Base-by-base conservation (phyloP, 2,888 invertebrate genomes). In the Dicyrtoma fusca region DNA sequence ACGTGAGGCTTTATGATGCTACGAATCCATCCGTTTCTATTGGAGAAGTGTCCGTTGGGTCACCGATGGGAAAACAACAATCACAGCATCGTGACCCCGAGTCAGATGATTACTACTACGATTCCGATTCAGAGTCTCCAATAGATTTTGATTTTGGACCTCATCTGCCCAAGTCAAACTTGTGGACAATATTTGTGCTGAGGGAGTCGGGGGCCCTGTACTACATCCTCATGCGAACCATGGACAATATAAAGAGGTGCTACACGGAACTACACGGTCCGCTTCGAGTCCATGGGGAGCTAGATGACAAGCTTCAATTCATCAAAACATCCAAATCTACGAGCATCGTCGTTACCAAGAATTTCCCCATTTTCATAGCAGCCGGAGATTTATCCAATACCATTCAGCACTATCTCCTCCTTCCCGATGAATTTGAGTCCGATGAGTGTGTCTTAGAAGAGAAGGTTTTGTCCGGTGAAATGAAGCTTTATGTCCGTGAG, bases 101-200 rank as follows among this genome's bases (percentile, higher is more conserved):
- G 49, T 17, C 49, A 17, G n/a, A 17, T 49, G n/a, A 69, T n/a
- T n/a, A n/a, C 62, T 55, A 69, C 19, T 63, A 71, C 3, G 73
- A 74, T 17, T 44, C 69, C 21, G 71, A 77, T 34, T 71, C 69
- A 25, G 74, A 77, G 68, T 70, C 72, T 53, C 75, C 75, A 8
- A 71, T 72, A 0, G 77, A 78, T 63, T 76, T 78, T 57, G 76
- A 76, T 25, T 70, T 76, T 59, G 76, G 77, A 57, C 75, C 75
- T 3, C 72, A 70, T 17, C 44, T 76, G 0, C 74, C 77, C 34
- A 73, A 73, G 49, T 73, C 75, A 45, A 76, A 73, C 25, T 75
- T 72, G 17, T 71, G 69, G 68, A 62, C 71, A 1, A 14, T 78
- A 8, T 76, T 78, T 61, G 72, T 76, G 1, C 61, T 78, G 5